Conservation (phyloP, 2,888 invertebrate genomes). For the Tipula vernalis region DNA sequence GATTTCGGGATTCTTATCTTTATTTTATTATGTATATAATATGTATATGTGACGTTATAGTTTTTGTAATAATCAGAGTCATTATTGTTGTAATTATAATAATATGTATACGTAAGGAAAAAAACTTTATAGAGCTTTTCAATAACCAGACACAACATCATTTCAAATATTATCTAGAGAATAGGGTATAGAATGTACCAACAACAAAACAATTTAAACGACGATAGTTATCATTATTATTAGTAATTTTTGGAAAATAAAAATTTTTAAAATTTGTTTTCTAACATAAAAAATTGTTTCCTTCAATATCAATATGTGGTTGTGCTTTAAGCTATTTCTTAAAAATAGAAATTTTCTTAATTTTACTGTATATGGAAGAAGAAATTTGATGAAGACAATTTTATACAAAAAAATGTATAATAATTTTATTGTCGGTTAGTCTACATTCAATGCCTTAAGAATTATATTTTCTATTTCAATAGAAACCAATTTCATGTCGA, state of each 20-base stretch:
- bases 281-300: not conserved
- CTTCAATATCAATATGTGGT: not conserved
- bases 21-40: not conserved
- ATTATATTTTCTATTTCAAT: not conserved
- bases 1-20: not conserved
- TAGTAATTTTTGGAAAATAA: not conserved
- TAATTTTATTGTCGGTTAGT: not conserved
- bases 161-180: not conserved
- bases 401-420: not conserved
- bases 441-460: not conserved
- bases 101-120: not conserved
- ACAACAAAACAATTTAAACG: not conserved
- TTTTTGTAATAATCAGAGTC: not conserved
- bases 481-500: not conserved
- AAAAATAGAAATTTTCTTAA: not conserved
- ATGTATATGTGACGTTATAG: not conserved
- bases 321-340: not conserved
- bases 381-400: not conserved
- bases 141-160: not conserved
- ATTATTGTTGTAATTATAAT: not conserved
- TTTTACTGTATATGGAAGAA: not conserved
- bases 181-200: not conserved
- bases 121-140: not conserved
- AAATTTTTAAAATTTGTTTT: not conserved
- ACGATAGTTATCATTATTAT: not conserved